These are phyloP conservation scores for Bradynema listronoti DNA, from an alignment of 1,140 invertebrate genomes.

Conservation along the genomic window DNA sequence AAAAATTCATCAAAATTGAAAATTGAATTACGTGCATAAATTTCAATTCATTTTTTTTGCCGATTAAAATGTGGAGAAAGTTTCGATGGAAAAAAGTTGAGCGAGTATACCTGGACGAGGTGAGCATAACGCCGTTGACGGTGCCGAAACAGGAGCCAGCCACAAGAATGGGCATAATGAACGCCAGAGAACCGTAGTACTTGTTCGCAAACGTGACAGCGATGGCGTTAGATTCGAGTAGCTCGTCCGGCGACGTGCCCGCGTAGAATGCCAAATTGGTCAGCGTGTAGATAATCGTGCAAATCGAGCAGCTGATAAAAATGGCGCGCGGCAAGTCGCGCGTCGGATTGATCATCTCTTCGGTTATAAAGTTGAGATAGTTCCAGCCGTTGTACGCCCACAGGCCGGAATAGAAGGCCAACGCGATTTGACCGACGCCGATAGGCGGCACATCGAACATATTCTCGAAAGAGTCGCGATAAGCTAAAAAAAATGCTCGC, in stretches of 20 bases:
- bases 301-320: conserved; percentile 82
- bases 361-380: conserved; percentile 74
- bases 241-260: conserved; percentile 75
- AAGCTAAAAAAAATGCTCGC: conserved; percentile 46
- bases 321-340: conserved; percentile 92
- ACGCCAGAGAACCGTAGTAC: conserved; percentile 82
- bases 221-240: conserved; percentile 85
- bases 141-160: conserved; percentile 95
- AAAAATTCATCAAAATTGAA: background rate
- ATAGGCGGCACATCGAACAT: conserved; percentile 69
- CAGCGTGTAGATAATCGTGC: conserved; percentile 88
- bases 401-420: conserved; percentile 95
- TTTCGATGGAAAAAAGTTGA: background rate
- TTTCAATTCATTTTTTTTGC: background rate
- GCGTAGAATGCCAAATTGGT: conserved; percentile 95
- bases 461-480: conserved; percentile 74
- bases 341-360: conserved; percentile 59
- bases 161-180: conserved; percentile 92
- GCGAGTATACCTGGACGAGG: conserved; percentile 68
- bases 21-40: background rate
- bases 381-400: conserved; percentile 99
- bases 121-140: conserved; percentile 93
- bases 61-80: no score
- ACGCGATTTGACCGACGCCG: conserved; percentile 76
- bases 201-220: conserved; percentile 85